Conservation (phyloP, 2,888 invertebrate genomes). For the Arctia plantaginis region DNA sequence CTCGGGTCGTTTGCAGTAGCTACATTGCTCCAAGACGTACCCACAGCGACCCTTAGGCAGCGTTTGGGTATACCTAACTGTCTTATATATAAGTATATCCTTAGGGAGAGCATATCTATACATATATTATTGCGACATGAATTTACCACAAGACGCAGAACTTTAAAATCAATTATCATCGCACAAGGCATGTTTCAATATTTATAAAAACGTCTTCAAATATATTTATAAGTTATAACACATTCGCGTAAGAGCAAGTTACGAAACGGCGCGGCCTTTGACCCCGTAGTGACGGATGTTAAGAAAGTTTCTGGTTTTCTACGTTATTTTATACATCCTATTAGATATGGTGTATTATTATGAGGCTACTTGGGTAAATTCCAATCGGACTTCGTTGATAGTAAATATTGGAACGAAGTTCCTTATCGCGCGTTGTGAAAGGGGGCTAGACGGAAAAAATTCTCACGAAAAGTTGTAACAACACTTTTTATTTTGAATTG, state of each 20-base stretch:
- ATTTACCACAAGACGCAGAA: background rate
- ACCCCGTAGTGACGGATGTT: slow-evolving; percentile 24
- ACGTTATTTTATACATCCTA: background rate
- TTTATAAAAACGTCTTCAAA: background rate
- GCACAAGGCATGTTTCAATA: background rate
- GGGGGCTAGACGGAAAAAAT: too few species aligned
- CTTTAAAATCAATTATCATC: background rate
- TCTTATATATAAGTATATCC: too few species aligned
- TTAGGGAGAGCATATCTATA: too few species aligned
- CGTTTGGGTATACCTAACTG: too few species aligned
- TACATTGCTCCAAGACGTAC: too few species aligned
- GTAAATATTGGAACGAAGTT: too few species aligned
- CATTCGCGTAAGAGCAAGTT: slow-evolving; percentile 3
- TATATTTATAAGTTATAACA: background rate
- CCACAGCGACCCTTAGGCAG: too few species aligned
- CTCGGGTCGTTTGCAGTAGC: too few species aligned
- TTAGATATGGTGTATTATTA: slow-evolving; percentile 2
- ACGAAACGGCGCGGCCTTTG: slow-evolving; percentile 28
- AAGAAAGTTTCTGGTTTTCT: slow-evolving; percentile 39
- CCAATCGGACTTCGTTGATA: background rate
- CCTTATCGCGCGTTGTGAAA: too few species aligned
- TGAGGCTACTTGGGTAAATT: background rate
- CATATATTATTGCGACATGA: background rate
- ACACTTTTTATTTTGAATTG: too few species aligned
- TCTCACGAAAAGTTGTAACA: too few species aligned